These are phyloP conservation scores for Eupristina koningsbergeri DNA, from an alignment of 1,140 invertebrate species.

Conservation along the genomic window DNA sequence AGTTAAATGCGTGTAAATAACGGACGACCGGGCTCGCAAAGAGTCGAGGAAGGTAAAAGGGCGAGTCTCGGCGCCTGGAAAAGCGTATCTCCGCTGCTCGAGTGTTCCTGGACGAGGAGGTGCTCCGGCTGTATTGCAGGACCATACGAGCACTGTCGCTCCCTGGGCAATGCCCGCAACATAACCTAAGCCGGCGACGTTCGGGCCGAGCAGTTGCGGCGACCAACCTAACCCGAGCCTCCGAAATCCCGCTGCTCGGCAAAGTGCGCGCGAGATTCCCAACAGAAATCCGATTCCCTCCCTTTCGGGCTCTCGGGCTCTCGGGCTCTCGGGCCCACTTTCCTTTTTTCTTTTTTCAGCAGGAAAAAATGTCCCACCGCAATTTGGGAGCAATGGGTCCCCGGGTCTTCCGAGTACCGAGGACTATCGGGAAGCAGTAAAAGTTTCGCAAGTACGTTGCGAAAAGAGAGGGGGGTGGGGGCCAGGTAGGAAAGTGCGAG, in stretches of 20 bases:
- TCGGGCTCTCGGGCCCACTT: too few relatives aligned
- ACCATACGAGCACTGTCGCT: background rate
- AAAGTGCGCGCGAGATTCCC: slow-evolving; percentile 16
- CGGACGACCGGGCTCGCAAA: too few relatives aligned
- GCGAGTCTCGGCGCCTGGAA: too few relatives aligned
- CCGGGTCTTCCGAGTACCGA: background rate
- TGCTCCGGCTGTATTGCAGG: background rate
- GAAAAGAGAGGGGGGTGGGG: too few relatives aligned
- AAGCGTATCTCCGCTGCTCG: too few relatives aligned
- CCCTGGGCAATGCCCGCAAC: background rate
- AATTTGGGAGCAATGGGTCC: too few relatives aligned
- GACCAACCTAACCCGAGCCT: slow-evolving; percentile 6
- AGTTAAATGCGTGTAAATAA: too few relatives aligned
- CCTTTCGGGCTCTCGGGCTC: too few relatives aligned
- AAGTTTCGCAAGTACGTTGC: too few relatives aligned
- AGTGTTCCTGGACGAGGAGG: background rate
- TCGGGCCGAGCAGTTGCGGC: background rate
- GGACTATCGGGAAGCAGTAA: background rate
- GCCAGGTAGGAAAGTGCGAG: too few relatives aligned
- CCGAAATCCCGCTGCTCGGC: background rate
- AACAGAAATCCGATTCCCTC: background rate
- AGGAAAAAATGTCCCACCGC: too few relatives aligned
- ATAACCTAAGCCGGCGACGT: slow-evolving; percentile 26
- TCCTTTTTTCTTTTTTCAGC: background rate
- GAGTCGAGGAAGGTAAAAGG: too few relatives aligned